A percentile compares a stretch with the other conserved stretches of the same genome.
Evolutionary conservation across 1,140 invertebrate species (phyloP).

Genomic region (Pygmarrhopalites habei): DNA sequence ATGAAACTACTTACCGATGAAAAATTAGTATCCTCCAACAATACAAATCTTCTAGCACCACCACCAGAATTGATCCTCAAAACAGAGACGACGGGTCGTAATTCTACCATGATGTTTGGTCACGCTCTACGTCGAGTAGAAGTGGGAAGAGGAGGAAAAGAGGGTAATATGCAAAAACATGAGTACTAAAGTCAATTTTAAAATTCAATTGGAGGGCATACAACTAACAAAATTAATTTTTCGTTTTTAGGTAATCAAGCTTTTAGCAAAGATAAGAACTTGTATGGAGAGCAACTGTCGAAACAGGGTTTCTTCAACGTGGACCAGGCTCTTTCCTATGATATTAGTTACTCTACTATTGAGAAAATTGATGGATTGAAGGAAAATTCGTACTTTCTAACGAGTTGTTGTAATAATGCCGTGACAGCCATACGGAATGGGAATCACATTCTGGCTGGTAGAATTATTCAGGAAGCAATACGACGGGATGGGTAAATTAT

Average conservation of each 20-base stretch:
- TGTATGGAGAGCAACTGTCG: too few species aligned
- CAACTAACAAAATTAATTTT: too few species aligned
- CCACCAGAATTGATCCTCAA: background rate
- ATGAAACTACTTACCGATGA: conserved; percentile 43
- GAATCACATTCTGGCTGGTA: conserved; percentile 22
- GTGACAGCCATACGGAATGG: conserved; percentile 10
- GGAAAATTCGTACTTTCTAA: too few species aligned
- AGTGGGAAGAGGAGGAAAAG: conserved; percentile 45
- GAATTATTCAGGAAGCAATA: conserved; percentile 15
- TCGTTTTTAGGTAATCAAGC: too few species aligned
- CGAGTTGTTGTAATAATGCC: background rate
- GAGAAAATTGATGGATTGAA: too few species aligned
- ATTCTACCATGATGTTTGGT: conserved; percentile 43
- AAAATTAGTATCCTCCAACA: conserved; percentile 17
- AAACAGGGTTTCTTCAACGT: too few species aligned
- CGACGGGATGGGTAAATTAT: conserved; percentile 15
- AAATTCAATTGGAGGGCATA: too few species aligned
- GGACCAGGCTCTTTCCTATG: background rate
- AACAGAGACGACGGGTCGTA: conserved; percentile 27
- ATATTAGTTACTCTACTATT: background rate
- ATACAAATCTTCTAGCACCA: conserved; percentile 19
- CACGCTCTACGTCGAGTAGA: conserved; percentile 42
- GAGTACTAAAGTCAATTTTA: too few species aligned
- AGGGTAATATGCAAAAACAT: too few species aligned
- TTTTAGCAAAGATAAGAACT: too few species aligned